These are phyloP conservation scores for Xylophagus ater DNA, from an alignment of 2,888 invertebrate species.

Conservation along the genomic window DNA sequence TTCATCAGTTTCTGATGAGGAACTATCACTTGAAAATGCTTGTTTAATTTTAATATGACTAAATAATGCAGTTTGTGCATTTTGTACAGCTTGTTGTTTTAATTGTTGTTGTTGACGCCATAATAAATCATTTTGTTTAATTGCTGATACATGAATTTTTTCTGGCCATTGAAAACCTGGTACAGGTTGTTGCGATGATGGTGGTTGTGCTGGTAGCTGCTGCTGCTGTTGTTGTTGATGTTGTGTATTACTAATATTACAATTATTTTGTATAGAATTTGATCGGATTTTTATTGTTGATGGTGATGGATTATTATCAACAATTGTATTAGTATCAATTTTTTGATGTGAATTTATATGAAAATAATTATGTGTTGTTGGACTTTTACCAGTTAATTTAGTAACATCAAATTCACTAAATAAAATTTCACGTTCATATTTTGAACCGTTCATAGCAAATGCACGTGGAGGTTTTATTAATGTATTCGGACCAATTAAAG, in stretches of 20 bases:
- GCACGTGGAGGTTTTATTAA: constrained; percentile 25
- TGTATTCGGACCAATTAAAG: constrained; percentile 13
- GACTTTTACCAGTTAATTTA: constrained; percentile 40
- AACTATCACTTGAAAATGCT: constrained; percentile 31
- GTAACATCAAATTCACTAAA: constrained; percentile 37
- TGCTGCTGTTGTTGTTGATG: constrained; percentile 13
- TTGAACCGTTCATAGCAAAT: constrained; percentile 22
- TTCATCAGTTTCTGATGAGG: constrained; percentile 37
- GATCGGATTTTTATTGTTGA: constrained; percentile 21
- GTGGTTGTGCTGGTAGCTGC: constrained; percentile 5
- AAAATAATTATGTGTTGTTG: constrained; percentile 26
- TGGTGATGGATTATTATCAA: too few species aligned
- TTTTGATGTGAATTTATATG: too few species aligned
- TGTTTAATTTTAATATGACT: constrained; percentile 21
- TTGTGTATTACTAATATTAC: too few species aligned
- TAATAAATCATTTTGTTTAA: constrained; percentile 37
- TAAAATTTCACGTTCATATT: constrained; percentile 20
- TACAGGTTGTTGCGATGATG: constrained; percentile 8
- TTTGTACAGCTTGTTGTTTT: constrained; percentile 11
- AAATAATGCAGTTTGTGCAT: constrained; percentile 15
- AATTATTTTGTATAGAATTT: constrained; percentile 22
- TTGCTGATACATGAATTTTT: constrained; percentile 38
- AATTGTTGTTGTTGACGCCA: constrained; percentile 31
- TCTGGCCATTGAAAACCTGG: constrained; percentile 40
- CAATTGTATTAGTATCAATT: too few species aligned